Evolutionary conservation across 2,113 vertebrate genomes (phyloP), one percentile per base, ranked within the genome.

Genomic region (Hippopotamus amphibius): DNA sequence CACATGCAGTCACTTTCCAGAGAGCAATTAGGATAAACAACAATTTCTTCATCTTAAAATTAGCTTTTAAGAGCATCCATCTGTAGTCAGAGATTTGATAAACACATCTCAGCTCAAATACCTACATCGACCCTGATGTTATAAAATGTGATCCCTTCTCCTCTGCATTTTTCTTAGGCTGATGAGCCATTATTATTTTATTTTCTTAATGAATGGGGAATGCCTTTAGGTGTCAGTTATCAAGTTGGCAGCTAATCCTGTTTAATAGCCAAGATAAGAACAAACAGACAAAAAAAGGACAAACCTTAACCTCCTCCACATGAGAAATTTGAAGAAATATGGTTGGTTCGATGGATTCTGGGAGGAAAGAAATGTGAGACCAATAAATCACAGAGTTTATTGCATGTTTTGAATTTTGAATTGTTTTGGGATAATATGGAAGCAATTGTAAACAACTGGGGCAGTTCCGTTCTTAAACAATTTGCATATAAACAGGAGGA

Each of bases 331-430:
- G 48, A 48, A 79, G 41, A 69, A 77, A 88, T 63, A 74, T 15
- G 8, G 17, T 33, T 55, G 41, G 43, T 71, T 93, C 28, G 68
- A 66, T 85, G 72, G 13, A 53, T 59, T 50, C 53, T 41, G 19
- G 55, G 33, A 88, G 30, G 43, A 88, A 37, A 84, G 41, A 93
- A n/a, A 74, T 19, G 61, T 33, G n/a, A 93, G 46, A 74, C 15
- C 19, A 63, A 48, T 41, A 81, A 77, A 74, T 68, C 21, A 68
- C 30, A 53, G 48, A 83, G 69, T 66, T 95, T 93, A 63, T 93
- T 90, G 9, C n/a, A 24, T 95, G 33, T 95, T 88, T 93, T 84
- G 63, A 93, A 79, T 80, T 95, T 82, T n/a, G 26, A 96, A 69
- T 86, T 96, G 26, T 48, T 37, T 76, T 22, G 46, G 26, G 13